phyloP scores from a whole-genome alignment of 2,888 invertebrate genomes.

The Adelognathus sp. region DNA sequence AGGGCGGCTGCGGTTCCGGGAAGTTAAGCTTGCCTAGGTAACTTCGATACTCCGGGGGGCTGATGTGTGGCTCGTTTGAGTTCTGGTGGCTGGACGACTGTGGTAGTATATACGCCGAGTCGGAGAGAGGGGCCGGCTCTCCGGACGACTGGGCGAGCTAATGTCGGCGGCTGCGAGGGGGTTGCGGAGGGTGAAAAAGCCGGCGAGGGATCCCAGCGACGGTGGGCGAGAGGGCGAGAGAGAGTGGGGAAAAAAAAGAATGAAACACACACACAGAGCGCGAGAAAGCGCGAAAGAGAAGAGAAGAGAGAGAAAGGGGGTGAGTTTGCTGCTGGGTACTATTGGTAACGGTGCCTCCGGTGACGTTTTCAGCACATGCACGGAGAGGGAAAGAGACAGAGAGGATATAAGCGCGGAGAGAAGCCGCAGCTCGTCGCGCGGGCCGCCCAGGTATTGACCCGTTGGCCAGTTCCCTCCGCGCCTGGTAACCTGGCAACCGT shows the following conservation, averaged over 20 bases:
- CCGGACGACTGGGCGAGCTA: constrained; percentile 73
- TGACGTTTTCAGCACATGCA: constrained; percentile 76
- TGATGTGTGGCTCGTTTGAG: constrained; percentile 35
- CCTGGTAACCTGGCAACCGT: constrained; percentile 79
- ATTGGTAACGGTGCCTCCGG: constrained; percentile 66
- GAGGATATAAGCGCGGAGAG: constrained; percentile 66
- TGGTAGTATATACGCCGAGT: constrained; percentile 46
- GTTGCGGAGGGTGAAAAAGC: constrained; percentile 62
- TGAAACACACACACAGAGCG: constrained; percentile 20
- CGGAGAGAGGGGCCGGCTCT: constrained; percentile 65
- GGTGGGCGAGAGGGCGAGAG: constrained; percentile 49
- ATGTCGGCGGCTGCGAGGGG: constrained; percentile 65
- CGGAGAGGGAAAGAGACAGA: constrained; percentile 62
- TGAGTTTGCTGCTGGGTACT: constrained; percentile 57
- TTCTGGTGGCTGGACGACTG: constrained; percentile 64
- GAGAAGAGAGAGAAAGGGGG: constrained; percentile 20
- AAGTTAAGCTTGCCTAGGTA: constrained; percentile 68
- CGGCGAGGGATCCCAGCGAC: constrained; percentile 53
- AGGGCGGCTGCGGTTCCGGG: constrained; percentile 71
- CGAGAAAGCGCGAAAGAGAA: constrained; percentile 51
- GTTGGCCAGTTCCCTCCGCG: constrained; percentile 76
- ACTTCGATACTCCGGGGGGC: constrained; percentile 61
- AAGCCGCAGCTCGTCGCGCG: constrained; percentile 57
- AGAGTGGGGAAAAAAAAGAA: constrained; percentile 1
- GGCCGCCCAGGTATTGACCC: constrained; percentile 79